Base-by-base conservation (phyloP, 2,797 vertebrate genomes). In the Hemitrygon akajei region DNA sequence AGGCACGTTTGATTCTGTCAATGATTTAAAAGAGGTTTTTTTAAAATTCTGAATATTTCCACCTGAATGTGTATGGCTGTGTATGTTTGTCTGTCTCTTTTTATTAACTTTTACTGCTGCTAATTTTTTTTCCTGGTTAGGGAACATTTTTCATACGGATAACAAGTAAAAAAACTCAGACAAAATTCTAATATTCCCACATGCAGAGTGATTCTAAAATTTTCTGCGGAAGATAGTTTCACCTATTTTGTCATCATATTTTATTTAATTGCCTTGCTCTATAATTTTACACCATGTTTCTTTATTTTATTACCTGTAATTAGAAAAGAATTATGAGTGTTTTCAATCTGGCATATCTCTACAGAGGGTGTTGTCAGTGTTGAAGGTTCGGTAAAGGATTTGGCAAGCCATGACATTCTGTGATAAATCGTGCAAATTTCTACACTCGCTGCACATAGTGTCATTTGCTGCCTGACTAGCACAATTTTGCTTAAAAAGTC, bases 381-480 rank as follows among this genome's bases (percentile, higher is more conserved):
- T 89, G 60, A 69, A 66, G 63, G 63, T 89, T 66, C 37, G 86
- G 86, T 37, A 69, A 89, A 89, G 86, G n/a, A 89, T 69, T 89
- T 69, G 30, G 60, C n/a, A 89, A 69, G n/a, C 30, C 63, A n/a
- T 89, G 86, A 69, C n/a, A 66, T 34, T 14, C 60, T 20, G n/a
- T 34, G n/a, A 89, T 63, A 89, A 89, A 89, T 89, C n/a, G n/a
- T 89, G 86, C 63, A 89, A 89, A 89, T 89, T 69, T 89, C 86
- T 89, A 89, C 86, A 69, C 63, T 69, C 69, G n/a, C 60, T 89
- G 86, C 60, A 69, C 34, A 9, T 10, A 34, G 86, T 37, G 60
- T 63, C 60, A 89, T 89, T 89, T 89, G 60, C 86, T 69, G 86
- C 86, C 86, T 89, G 60, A 89, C n/a, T 37, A 22, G 6, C 16